A percentile compares a stretch with the other conserved stretches of the same genome.
These are phyloP conservation scores for Perithous albicinctus DNA, from an alignment of 2,888 invertebrate genomes.

Conservation along the genomic window DNA sequence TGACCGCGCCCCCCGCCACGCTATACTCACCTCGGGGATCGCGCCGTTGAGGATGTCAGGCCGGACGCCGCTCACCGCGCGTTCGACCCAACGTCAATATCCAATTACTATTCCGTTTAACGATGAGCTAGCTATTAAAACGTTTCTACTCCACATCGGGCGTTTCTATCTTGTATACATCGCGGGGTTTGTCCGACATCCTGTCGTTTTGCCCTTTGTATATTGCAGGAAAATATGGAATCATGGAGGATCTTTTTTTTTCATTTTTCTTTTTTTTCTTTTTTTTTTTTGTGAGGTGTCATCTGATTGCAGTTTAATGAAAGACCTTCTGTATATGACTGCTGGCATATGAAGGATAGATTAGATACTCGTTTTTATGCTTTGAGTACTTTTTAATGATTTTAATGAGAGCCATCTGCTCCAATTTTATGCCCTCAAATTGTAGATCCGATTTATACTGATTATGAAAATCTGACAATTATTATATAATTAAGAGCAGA, in stretches of 20 bases:
- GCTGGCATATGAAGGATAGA: background rate
- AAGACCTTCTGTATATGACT: background rate
- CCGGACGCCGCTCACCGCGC: slow-evolving; percentile 51
- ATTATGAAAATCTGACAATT: no score
- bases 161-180: background rate
- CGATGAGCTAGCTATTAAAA: slow-evolving; percentile 30
- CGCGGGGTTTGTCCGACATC: background rate
- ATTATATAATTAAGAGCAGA: no score
- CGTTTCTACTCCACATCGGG: slow-evolving; percentile 1
- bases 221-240: no score
- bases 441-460: no score
- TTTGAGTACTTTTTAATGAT: no score
- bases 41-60: slow-evolving; percentile 53
- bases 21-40: slow-evolving; percentile 37
- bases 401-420: no score
- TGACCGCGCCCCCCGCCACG: slow-evolving; percentile 62
- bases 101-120: slow-evolving; percentile 46
- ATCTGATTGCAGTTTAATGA: background rate
- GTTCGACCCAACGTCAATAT: slow-evolving; percentile 55
- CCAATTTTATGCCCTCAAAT: no score
- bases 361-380: no score
- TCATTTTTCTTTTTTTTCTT: no score
- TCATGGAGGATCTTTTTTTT: no score
- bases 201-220: background rate
- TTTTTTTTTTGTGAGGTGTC: background rate